phyloP scores from a whole-genome alignment of 2,888 invertebrate species.

The Gandaritis pyraliata region DNA sequence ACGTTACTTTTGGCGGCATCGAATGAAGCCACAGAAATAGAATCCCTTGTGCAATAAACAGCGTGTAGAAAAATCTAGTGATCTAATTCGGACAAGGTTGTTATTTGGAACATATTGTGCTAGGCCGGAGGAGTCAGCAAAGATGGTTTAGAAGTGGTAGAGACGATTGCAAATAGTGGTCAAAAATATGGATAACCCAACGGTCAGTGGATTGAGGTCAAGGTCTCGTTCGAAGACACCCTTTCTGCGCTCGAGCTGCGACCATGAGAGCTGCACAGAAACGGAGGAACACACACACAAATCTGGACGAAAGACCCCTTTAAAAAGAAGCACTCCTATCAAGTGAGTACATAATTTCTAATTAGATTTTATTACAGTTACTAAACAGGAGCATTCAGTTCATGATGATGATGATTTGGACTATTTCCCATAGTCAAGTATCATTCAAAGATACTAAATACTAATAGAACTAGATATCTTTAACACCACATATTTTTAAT shows the following conservation, averaged over 20 bases:
- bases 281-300: constrained; percentile 82
- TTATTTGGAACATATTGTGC: constrained; percentile 45
- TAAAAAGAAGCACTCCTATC: constrained; percentile 76
- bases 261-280: constrained; percentile 83
- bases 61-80: constrained; percentile 41
- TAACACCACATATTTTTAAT: no score
- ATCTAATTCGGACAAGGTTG: constrained; percentile 49
- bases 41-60: constrained; percentile 77
- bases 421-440: no score
- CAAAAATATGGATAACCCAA: constrained; percentile 70
- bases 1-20: constrained; percentile 81
- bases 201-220: constrained; percentile 85
- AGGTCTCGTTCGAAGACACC: constrained; percentile 89
- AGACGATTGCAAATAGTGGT: constrained; percentile 27
- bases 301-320: constrained; percentile 78
- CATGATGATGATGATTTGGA: no score
- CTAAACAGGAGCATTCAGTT: no score
- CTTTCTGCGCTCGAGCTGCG: constrained; percentile 84
- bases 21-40: constrained; percentile 79
- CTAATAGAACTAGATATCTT: no score
- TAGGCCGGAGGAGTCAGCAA: constrained; percentile 38
- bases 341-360: constrained; percentile 66
- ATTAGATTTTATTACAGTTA: not conserved
- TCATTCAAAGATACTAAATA: no score
- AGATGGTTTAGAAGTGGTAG: constrained; percentile 51